Percentiles rank a stretch among this genome's conserved stretches.
Conservation (phyloP, 2,797 vertebrate genomes). For the Psittacula derbiana region DNA sequence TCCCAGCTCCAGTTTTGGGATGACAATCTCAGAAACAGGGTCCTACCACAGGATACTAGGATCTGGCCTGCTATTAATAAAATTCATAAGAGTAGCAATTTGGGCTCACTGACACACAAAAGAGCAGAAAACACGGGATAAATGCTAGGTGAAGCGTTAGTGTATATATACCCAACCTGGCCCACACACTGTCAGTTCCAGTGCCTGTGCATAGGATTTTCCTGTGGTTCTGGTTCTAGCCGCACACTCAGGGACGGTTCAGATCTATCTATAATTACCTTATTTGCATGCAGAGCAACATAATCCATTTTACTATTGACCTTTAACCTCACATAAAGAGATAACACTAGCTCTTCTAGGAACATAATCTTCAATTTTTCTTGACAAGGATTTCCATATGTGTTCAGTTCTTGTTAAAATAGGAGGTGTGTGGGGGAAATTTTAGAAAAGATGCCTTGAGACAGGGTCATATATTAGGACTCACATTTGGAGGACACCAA, state of each 20-base stretch:
- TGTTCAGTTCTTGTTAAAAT: not conserved
- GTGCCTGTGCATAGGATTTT: not conserved
- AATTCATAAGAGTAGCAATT: not conserved
- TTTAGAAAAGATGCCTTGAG: not conserved
- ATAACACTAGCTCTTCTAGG: not conserved
- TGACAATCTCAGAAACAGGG: not conserved
- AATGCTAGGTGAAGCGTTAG: not conserved
- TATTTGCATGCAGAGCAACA: rapidly evolving
- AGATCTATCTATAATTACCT: not conserved
- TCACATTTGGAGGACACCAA: not conserved
- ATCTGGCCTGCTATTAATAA: not conserved
- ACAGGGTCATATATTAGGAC: not conserved
- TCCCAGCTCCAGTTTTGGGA: not conserved
- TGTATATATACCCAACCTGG: rapidly evolving
- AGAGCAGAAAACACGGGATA: not conserved
- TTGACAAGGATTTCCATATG: not conserved
- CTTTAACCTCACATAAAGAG: not conserved
- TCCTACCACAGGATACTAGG: not conserved
- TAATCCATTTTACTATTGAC: not conserved
- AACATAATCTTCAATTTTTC: not conserved
- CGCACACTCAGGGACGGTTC: not conserved
- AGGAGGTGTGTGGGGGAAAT: rapidly evolving
- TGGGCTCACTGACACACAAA: not conserved
- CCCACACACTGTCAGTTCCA: not conserved
- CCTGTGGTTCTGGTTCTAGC: not conserved